phyloP scores from a whole-genome alignment of 2,888 invertebrate species.

The Tinea pellionella region DNA sequence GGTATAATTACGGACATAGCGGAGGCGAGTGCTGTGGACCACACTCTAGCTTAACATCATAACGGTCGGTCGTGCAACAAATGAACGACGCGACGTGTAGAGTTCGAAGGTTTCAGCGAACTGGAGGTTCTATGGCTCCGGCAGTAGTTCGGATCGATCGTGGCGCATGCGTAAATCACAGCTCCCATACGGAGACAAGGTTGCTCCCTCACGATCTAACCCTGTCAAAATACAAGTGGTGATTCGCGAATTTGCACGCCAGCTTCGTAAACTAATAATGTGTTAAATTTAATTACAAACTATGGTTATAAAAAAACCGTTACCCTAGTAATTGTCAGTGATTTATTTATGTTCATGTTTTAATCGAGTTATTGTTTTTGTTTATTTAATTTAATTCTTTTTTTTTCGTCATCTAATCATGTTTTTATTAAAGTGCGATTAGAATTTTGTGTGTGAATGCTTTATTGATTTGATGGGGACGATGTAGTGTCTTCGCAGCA shows the following conservation, averaged over 20 bases:
- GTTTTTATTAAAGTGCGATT: not conserved
- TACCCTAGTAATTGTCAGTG: not conserved
- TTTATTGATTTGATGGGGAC: not conserved
- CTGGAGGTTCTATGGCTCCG: not conserved
- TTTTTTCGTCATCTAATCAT: not conserved
- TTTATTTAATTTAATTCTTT: not conserved
- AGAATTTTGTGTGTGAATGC: not conserved
- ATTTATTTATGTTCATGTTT: not conserved
- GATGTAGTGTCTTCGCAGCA: not conserved
- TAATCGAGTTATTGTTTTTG: not conserved
- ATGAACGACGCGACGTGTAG: not conserved
- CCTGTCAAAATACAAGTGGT: conserved; percentile 54
- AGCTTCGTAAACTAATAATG: not conserved
- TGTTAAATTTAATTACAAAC: not conserved
- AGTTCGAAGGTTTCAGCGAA: not conserved
- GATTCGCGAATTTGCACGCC: conserved; percentile 30
- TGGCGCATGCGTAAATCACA: conserved; percentile 42
- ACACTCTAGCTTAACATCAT: too few relatives aligned
- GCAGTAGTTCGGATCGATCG: conserved; percentile 41
- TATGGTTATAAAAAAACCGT: not conserved
- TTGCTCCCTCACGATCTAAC: conserved; percentile 31
- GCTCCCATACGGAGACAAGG: conserved; percentile 51
- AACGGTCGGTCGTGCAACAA: too few relatives aligned
- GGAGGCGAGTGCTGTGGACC: too few relatives aligned
- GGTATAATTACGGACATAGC: too few relatives aligned